Conservation (phyloP, 2,797 vertebrate genomes). For the Crocidura indochinensis region DNA sequence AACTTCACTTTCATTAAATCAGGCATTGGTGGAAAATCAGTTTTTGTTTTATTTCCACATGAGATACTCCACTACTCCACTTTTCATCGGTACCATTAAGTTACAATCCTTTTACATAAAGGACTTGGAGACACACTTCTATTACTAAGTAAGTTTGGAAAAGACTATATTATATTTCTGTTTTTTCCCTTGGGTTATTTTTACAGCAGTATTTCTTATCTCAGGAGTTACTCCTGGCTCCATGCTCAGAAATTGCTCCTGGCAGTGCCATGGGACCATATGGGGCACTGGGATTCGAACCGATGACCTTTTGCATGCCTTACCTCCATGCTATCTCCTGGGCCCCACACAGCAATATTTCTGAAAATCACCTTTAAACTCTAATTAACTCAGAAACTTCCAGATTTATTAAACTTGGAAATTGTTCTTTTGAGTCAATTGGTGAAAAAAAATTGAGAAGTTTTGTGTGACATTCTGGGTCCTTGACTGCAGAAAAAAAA, state of each 20-base stretch:
- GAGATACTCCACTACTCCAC: background rate
- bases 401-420: constrained; percentile 19
- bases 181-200: background rate
- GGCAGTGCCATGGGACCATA: too few relatives aligned
- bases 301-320: too few relatives aligned
- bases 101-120: background rate
- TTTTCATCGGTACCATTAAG: background rate
- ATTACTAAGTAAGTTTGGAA: background rate
- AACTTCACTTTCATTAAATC: background rate
- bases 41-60: background rate
- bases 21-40: background rate
- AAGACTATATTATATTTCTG: background rate
- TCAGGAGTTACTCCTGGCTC: too few relatives aligned
- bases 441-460: constrained; percentile 12
- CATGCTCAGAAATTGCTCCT: too few relatives aligned
- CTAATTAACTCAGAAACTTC: background rate
- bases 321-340: too few relatives aligned
- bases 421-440: background rate
- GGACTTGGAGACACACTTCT: constrained; percentile 22
- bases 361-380: background rate
- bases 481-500: background rate
- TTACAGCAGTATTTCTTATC: background rate
- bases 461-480: constrained; percentile 27
- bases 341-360: background rate
- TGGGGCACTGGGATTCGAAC: too few relatives aligned